Evolutionary conservation across 2,888 invertebrate species (phyloP), one percentile per base, ranked within the genome.

Genomic region (Belgica antarctica): DNA sequence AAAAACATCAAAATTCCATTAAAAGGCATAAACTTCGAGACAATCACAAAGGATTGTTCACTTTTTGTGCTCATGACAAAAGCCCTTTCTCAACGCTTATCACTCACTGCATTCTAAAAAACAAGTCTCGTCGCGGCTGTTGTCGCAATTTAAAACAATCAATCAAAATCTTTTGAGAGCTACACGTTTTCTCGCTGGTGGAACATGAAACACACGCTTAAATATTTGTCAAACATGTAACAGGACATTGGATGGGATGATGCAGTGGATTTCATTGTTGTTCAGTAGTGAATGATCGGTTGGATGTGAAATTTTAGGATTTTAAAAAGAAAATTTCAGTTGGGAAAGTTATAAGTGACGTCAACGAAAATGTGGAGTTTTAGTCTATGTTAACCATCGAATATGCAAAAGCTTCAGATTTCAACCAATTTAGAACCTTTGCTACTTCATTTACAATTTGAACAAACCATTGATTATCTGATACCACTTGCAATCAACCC

Each of bases 71-170:
- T 27, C 27, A 27, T 59, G 27, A 59, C 59, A 59, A 59, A 27
- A 24, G 59, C 59, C 59, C 59, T 59, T 59, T 59, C n/a, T 59
- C 8, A 59, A 59, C 59, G 59, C 59, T 59, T 59, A 59, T 59
- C 59, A 59, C 25, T 59, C 59, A 25, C 22, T 27, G n/a, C n/a
- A n/a, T 12, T 59, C 15, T 59, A 59, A 59, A 46, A 46, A 19
- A 19, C 19, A 10, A 27, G 5, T 10, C 12, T 59, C 27, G 59
- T 59, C 59, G 59, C 59, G 59, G 59, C 22, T 59, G 59, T 59
- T 59, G 59, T 27, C 59, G 25, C 27, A 59, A 59, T 59, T 59
- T 59, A 27, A 59, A 59, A 19, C 27, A 15, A 59, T 59, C 59
- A 59, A 59, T 59, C 59, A 59, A 59, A 59, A 22, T 25, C 25